A percentile compares a stretch with the other conserved stretches of the same genome.
Evolutionary conservation across 2,888 invertebrate species (phyloP).

Genomic region (Flabesymbios commensalis): DNA sequence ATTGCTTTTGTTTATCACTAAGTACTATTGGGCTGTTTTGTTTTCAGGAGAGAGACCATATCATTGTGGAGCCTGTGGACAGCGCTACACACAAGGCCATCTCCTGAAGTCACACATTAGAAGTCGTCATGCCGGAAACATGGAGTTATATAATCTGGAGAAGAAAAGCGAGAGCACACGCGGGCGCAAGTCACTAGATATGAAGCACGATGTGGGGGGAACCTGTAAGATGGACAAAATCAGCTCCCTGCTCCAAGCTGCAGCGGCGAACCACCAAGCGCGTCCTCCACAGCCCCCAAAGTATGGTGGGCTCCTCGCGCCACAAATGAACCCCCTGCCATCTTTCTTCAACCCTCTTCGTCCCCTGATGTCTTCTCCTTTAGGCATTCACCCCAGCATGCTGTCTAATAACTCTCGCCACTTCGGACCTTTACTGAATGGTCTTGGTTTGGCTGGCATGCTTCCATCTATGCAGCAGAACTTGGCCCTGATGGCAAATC

Average conservation of each 20-base stretch:
- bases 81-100: slow-evolving; percentile 61
- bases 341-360: slow-evolving; percentile 14
- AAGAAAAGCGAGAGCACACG: slow-evolving; percentile 42
- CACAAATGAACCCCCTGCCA: slow-evolving; percentile 22
- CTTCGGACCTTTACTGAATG: slow-evolving; percentile 10
- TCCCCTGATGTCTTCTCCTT: slow-evolving; percentile 21
- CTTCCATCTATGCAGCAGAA: slow-evolving; percentile 5
- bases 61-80: slow-evolving; percentile 60
- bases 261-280: background rate
- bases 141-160: slow-evolving; percentile 60
- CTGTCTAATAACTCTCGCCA: slow-evolving; percentile 17
- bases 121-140: slow-evolving; percentile 60
- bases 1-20: too few species aligned
- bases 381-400: slow-evolving; percentile 12
- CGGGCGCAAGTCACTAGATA: slow-evolving; percentile 34
- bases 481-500: slow-evolving; percentile 12
- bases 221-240: slow-evolving; percentile 31
- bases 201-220: slow-evolving; percentile 19
- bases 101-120: slow-evolving; percentile 61
- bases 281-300: background rate
- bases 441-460: background rate
- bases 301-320: slow-evolving; percentile 1
- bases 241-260: slow-evolving; percentile 26
- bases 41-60: slow-evolving; percentile 58
- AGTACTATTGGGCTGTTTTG: background rate